phyloP scores from a whole-genome alignment of 2,113 vertebrate genomes.

The Amphilophus citrinellus region DNA sequence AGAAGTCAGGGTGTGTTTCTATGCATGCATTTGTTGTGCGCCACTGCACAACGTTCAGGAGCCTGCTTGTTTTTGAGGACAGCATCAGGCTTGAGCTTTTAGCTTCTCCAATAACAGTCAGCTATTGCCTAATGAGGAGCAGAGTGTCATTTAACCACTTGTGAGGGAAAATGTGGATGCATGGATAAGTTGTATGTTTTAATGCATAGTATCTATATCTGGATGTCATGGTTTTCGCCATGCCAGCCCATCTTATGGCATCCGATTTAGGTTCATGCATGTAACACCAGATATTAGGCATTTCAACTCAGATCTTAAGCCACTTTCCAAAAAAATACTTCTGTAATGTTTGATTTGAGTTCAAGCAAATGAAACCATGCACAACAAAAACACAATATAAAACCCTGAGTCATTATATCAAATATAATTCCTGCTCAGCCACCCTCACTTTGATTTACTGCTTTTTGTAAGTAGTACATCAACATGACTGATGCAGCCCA shows the following conservation, averaged over 20 bases:
- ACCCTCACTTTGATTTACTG: not conserved
- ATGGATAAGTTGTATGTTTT: not conserved
- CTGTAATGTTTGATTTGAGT: too few relatives aligned
- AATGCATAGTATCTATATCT: not conserved
- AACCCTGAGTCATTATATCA: not conserved
- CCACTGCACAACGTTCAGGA: constrained; percentile 7
- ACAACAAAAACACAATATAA: not conserved
- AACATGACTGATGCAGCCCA: not conserved
- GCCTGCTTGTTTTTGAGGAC: constrained; percentile 18
- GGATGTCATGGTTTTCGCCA: not conserved
- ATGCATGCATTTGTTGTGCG: not conserved
- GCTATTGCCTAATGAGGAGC: constrained; percentile 32
- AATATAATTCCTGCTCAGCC: not conserved
- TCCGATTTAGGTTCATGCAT: not conserved
- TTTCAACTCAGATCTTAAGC: too few relatives aligned
- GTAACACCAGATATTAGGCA: too few relatives aligned
- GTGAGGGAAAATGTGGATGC: not conserved
- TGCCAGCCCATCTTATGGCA: not conserved
- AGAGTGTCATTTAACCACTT: not conserved
- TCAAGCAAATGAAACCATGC: not conserved
- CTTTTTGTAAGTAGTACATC: not conserved
- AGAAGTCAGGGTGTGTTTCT: not conserved
- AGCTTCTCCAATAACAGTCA: constrained; percentile 61
- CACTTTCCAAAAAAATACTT: too few relatives aligned
- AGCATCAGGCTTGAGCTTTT: constrained; percentile 44